Percentiles rank a stretch among this genome's conserved stretches.
Evolutionary conservation across 2,113 vertebrate species (phyloP).

Genomic region (Anser cygnoides): DNA sequence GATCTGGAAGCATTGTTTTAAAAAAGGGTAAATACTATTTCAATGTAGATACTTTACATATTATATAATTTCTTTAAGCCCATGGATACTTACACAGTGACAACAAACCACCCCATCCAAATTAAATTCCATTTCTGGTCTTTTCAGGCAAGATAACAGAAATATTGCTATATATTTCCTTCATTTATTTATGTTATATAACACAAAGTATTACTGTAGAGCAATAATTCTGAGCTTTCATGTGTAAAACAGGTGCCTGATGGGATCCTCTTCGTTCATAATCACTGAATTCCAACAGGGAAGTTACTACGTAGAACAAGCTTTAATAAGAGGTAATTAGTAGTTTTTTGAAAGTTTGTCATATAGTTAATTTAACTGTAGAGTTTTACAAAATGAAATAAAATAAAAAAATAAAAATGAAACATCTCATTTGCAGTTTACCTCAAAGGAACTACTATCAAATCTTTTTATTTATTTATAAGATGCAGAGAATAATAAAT

Average conservation of each 20-base stretch:
- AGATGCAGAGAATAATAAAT: neutral
- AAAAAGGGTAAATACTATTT: neutral
- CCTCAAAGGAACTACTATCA: neutral
- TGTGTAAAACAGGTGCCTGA: slow-evolving; percentile 44
- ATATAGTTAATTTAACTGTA: slow-evolving; percentile 2
- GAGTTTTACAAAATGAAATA: neutral
- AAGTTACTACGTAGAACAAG: slow-evolving; percentile 17
- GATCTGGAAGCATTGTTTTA: neutral
- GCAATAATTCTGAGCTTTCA: slow-evolving; percentile 33
- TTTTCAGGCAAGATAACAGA: neutral
- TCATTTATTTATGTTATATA: neutral
- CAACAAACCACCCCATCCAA: neutral
- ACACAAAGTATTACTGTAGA: neutral
- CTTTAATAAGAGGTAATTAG: slow-evolving; percentile 39
- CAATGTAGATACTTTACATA: neutral
- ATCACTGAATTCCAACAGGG: slow-evolving; percentile 31
- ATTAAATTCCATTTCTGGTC: neutral
- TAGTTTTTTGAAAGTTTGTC: slow-evolving; percentile 31
- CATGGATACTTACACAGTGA: neutral
- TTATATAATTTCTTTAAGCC: neutral
- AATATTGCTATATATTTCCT: neutral
- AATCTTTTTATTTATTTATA: neutral
- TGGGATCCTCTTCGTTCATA: neutral
- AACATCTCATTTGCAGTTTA: neutral
- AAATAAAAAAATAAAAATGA: neutral